phyloP scores from a whole-genome alignment of 2,797 vertebrate species.

The Sarcoramphus papa region DNA sequence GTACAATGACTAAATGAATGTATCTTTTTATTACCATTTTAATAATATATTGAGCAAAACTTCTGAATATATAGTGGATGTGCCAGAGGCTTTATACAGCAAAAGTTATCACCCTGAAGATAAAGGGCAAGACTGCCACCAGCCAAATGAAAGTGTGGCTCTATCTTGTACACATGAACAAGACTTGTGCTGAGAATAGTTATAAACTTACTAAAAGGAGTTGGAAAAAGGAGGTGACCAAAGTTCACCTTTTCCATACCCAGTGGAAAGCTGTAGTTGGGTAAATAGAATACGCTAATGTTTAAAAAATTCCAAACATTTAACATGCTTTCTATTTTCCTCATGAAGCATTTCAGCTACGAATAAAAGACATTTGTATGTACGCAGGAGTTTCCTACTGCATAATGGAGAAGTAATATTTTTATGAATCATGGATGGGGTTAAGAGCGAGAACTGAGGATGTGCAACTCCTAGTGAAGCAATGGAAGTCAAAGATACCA shows the following conservation, averaged over 20 bases:
- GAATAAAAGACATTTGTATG: background rate
- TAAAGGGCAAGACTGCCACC: background rate
- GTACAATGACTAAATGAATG: conserved; percentile 14
- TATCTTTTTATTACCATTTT: conserved; percentile 38
- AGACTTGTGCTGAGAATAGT: background rate
- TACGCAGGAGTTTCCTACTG: background rate
- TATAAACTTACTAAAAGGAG: background rate
- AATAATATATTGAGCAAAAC: conserved; percentile 37
- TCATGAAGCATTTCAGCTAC: background rate
- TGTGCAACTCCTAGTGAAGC: background rate
- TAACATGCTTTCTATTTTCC: background rate
- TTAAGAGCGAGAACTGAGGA: background rate
- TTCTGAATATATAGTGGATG: background rate
- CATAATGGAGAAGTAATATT: background rate
- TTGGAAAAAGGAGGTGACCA: background rate
- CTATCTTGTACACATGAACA: background rate
- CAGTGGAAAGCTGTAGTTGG: background rate
- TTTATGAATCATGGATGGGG: rapidly evolving
- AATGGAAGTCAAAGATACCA: background rate
- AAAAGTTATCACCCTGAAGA: background rate
- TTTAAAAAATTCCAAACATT: background rate
- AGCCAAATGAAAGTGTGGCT: background rate
- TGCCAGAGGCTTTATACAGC: background rate
- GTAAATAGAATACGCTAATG: background rate
- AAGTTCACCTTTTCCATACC: background rate